phyloP scores from a whole-genome alignment of 2,888 invertebrate species.

The Heliconius ethilla region DNA sequence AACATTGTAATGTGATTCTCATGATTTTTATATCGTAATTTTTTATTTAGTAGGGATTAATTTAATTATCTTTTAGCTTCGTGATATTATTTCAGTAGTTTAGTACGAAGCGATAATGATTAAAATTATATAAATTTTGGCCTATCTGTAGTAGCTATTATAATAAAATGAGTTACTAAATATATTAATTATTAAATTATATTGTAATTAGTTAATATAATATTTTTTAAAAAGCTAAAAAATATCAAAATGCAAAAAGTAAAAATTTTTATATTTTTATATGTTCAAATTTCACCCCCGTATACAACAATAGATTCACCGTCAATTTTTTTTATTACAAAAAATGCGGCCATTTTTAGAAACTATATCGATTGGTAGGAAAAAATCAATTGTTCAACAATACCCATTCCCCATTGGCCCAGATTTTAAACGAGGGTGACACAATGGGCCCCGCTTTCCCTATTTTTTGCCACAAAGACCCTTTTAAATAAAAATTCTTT shows the following conservation, averaged over 20 bases:
- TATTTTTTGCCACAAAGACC: slow-evolving; percentile 63
- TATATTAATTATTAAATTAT: too few relatives aligned
- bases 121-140: too few relatives aligned
- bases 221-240: neutral
- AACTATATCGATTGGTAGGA: slow-evolving; percentile 76
- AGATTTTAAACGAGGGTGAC: slow-evolving; percentile 75
- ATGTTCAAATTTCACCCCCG: neutral
- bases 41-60: neutral
- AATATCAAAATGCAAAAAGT: neutral
- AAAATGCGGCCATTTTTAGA: slow-evolving; percentile 73
- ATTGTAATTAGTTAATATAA: neutral
- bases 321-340: slow-evolving; percentile 13
- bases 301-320: neutral
- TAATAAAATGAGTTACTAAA: too few relatives aligned
- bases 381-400: slow-evolving; percentile 71
- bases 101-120: neutral
- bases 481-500: slow-evolving; percentile 67
- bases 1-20: neutral
- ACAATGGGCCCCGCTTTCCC: slow-evolving; percentile 73
- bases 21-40: neutral
- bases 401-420: slow-evolving; percentile 76
- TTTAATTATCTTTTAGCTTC: neutral
- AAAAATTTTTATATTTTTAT: neutral
- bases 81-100: too few relatives aligned
- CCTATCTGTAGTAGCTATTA: too few relatives aligned